Evolutionary conservation across 2,797 vertebrate genomes (phyloP), one percentile per base, ranked within the genome.

Genomic region (Chromis chromis): DNA sequence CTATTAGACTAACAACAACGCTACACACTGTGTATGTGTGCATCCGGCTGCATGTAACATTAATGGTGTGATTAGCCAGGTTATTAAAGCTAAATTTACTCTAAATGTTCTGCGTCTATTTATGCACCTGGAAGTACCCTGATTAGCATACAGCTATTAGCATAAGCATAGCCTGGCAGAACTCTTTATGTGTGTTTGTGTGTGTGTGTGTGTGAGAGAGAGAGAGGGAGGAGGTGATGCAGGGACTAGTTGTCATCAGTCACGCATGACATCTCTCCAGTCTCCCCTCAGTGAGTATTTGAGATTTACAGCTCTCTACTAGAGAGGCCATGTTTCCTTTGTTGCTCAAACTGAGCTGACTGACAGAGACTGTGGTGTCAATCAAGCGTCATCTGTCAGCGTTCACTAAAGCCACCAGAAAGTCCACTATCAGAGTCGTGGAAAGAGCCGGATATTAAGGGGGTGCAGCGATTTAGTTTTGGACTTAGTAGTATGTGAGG

Each of bases 1-100:
- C 68, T 67, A 76, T 87, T 87, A 81, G 76, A 81, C 78, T 19
- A 81, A 65, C 74, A 87, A 67, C 59, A 14, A 74, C 3, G 60
- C 54, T 44, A 13, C 50, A 56, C 73, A 46, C 67, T 55, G 75
- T 60, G 67, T 22, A n/a, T 27, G 73, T 44, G 76, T 66, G 78
- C 62, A 55, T 77, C 78, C 27, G 44, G 2, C 53, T 70, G 75
- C 68, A 70, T 82, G 85, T 63, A 36, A 66, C 83, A 76, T 83
- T 87, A 86, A 83, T 67, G 81, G 56, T 49, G 81, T 77, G 78
- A 87, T 92, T 89, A 91, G 77, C 72, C 65, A 65, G 74, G 82
- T 91, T 89, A 91, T 91, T 89, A 81, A 87, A 86, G 83, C 81
- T 91, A 90, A 87, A 89, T 89, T 88, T 84, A 87, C 87, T 84